These are phyloP conservation scores for Clarias fuscus DNA, from an alignment of 2,797 vertebrate species.

Conservation along the genomic window DNA sequence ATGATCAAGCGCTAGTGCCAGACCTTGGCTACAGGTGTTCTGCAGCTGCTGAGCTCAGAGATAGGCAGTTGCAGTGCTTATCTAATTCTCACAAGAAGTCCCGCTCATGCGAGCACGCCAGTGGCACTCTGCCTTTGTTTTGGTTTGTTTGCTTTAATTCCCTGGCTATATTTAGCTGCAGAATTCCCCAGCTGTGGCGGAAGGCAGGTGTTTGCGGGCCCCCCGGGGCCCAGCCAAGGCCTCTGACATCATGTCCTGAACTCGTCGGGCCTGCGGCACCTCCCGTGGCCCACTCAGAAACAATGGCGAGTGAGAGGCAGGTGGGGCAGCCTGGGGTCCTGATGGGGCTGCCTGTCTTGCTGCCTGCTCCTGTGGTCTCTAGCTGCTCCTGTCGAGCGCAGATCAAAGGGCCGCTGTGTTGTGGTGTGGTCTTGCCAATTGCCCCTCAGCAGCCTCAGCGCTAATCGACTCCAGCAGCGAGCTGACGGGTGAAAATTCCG, in stretches of 20 bases:
- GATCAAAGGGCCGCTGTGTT: slow-evolving; percentile 73
- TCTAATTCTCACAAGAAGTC: slow-evolving; percentile 66
- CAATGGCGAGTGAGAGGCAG: slow-evolving; percentile 63
- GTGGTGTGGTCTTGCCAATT: slow-evolving; percentile 72
- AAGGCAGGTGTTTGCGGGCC: slow-evolving; percentile 71
- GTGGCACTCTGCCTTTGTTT: slow-evolving; percentile 66
- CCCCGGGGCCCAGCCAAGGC: slow-evolving; percentile 46
- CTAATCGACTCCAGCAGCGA: slow-evolving; percentile 48
- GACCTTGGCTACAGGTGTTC: slow-evolving; percentile 57
- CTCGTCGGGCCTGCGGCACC: slow-evolving; percentile 65
- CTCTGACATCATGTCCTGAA: slow-evolving; percentile 73
- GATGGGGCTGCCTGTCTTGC: slow-evolving; percentile 56
- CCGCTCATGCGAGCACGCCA: slow-evolving; percentile 55
- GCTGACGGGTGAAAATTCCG: slow-evolving; percentile 53
- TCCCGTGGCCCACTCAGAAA: slow-evolving; percentile 54
- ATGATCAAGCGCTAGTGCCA: not conserved
- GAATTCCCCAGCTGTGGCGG: slow-evolving; percentile 71
- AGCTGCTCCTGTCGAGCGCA: slow-evolving; percentile 65
- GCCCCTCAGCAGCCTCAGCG: slow-evolving; percentile 65
- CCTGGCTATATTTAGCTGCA: slow-evolving; percentile 70
- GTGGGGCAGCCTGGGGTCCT: slow-evolving; percentile 51
- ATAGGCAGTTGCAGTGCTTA: slow-evolving; percentile 44
- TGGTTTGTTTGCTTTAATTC: slow-evolving; percentile 67
- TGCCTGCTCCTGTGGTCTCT: slow-evolving; percentile 68
- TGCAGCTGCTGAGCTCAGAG: slow-evolving; percentile 65